Evolutionary conservation across 2,113 vertebrate species (phyloP), one percentile per base, ranked within the genome.

Genomic region (Proteles cristata): DNA sequence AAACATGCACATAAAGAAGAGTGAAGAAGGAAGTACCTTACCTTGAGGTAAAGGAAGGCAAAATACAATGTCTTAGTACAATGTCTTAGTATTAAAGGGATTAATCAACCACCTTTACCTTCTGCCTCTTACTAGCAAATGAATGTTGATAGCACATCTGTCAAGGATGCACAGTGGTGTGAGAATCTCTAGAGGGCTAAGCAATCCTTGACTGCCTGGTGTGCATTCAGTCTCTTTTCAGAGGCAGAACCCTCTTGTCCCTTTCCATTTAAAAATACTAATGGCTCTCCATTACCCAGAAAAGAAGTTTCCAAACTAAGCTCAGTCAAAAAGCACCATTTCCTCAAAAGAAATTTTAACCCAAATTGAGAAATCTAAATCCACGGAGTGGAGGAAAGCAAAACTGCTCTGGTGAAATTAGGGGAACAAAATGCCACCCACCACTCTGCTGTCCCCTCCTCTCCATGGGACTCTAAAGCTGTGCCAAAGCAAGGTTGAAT

Each of bases 151-250:
- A 81, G 50, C 69, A 68, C 9, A 66, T 33, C 55, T 73, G 8
- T 28, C 23, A 11, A 7, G 10, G 31, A 17, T 1, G 0, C 6
- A 7, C 10, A 3, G 43, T 11, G 33, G 4, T 4, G 7, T 0
- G 1, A 61, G 26, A 50, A 23, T 16, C 21, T 16, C 19, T 74
- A 26, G 12, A 53, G 28, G 26, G 33, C 55, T 17, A 65, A 50
- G n/a, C 11, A 21, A 50, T 39, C 14, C 15, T 25, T 31, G 33
- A 26, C 48, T 33, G 69, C 66, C 26, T 71, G 14, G 33, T 80
- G 28, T 19, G 48, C 50, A 14, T 55, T 45, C 77, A 94, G 33
- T 8, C 53, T 43, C 0, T 0, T 43, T 17, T 81, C 83, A 63
- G 88, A 73, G 26, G 53, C 53, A 35, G 35, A 80, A 50, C 11